Evolutionary conservation across 2,113 vertebrate genomes (phyloP), one percentile per base, ranked within the genome.

Genomic region (Cynocephalus volans): DNA sequence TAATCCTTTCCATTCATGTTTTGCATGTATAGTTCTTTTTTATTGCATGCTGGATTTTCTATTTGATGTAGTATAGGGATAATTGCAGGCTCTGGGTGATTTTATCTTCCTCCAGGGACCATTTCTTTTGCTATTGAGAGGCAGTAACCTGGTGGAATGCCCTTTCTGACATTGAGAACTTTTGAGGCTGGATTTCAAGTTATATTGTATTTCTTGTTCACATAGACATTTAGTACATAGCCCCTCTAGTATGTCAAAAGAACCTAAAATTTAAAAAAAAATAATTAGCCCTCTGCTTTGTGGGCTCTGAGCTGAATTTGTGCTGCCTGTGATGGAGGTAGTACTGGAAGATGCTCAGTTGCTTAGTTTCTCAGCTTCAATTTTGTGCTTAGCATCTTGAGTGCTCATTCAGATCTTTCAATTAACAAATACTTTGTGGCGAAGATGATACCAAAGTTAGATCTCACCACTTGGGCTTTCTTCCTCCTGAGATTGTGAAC

Each of bases 1-100:
- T 77, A 88, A 50, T 84, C 52, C n/a, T 70, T 89, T 54, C 14
- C 45, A 62, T 79, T 93, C 60, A 77, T 62, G 31, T 62, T 93
- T 77, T 36, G 11, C 45, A 45, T 84, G 41, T 93, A 23, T 72
- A 41, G 8, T 93, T 89, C 76, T 36, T 70, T 89, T 84, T 72
- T 75, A 70, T 70, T 84, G 23, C 83, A 48, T 48, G 36, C 19
- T 73, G 2, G 21, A 62, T 84, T 64, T 64, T 84, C 70, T 77
- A 21, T 36, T 48, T 62, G n/a, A 77, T 84, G 18, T 93, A 69
- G 21, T 84, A n/a, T 33, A 93, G n/a, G 77, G 54, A 45, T 80
- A 64, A 80, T 41, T 65, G 19, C 33, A 65, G 41, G 56, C 21
- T 73, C 64, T 36, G 18, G 14, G 62, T 73, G 56, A 23, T 72